A percentile compares a stretch with the other conserved stretches of the same genome.
phyloP scores from a whole-genome alignment of 2,888 invertebrate genomes.

The Andrena dorsata region DNA sequence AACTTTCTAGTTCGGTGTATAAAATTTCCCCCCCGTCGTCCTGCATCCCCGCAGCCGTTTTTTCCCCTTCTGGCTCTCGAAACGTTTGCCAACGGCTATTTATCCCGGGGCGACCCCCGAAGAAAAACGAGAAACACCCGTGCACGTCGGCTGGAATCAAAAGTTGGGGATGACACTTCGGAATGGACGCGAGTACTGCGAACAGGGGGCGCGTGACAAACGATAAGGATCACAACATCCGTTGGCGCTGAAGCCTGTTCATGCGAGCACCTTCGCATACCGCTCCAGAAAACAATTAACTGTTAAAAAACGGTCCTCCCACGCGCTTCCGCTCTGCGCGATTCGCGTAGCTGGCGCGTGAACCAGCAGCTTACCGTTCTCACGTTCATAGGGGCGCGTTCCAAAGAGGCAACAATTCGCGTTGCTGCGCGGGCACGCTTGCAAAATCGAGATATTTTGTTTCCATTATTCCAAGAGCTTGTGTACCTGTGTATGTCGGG shows the following conservation, averaged over 20 bases:
- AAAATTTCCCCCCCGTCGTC: constrained; percentile 38
- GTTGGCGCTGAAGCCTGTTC: background rate
- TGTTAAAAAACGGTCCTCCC: background rate
- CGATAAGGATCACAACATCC: constrained; percentile 6
- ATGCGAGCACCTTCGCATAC: background rate
- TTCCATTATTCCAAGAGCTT: background rate
- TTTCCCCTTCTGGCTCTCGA: constrained; percentile 38
- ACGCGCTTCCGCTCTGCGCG: background rate
- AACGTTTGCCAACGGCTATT: constrained; percentile 66
- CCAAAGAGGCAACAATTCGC: constrained; percentile 3
- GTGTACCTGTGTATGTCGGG: background rate
- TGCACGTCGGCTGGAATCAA: constrained; percentile 42
- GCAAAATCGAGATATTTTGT: constrained; percentile 2
- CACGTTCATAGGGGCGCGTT: background rate
- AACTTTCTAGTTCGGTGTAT: constrained; percentile 51
- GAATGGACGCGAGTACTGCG: constrained; percentile 24
- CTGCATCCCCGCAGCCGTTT: constrained; percentile 28
- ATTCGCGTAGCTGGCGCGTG: background rate
- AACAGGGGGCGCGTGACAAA: constrained; percentile 27
- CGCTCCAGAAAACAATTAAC: constrained; percentile 6
- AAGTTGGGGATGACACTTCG: constrained; percentile 42
- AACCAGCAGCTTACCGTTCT: background rate
- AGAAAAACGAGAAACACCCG: constrained; percentile 40
- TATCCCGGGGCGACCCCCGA: constrained; percentile 46
- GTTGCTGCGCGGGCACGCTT: background rate